These are phyloP conservation scores for Neria commutata DNA, from an alignment of 2,888 invertebrate species.

Conservation along the genomic window DNA sequence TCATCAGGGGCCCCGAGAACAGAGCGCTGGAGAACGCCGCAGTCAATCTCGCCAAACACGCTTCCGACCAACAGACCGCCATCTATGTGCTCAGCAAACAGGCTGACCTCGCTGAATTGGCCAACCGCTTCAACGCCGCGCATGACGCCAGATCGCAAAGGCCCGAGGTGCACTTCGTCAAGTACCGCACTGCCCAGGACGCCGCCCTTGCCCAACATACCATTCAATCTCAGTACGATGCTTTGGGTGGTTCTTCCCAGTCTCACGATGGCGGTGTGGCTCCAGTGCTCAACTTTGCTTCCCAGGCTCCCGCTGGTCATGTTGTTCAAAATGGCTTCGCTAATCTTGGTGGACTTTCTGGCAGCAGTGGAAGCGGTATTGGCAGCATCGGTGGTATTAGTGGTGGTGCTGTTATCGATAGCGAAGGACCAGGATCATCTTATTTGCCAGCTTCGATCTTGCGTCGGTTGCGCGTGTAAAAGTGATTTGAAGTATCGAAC, in stretches of 20 bases:
- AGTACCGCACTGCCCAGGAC: constrained; percentile 45
- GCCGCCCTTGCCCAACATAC: constrained; percentile 41
- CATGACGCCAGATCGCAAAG: constrained; percentile 41
- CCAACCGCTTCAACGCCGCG: constrained; percentile 38
- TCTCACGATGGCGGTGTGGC: constrained; percentile 47
- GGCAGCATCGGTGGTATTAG: no score
- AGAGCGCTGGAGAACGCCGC: constrained; percentile 43
- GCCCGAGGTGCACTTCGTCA: constrained; percentile 47
- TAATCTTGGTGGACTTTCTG: constrained; percentile 37
- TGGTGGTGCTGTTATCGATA: no score
- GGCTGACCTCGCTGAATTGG: constrained; percentile 41
- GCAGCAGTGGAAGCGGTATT: no score
- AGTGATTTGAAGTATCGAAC: no score
- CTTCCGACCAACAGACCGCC: constrained; percentile 43
- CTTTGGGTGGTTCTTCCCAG: constrained; percentile 40
- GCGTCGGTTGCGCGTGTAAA: constrained; percentile 25
- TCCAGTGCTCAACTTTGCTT: constrained; percentile 41
- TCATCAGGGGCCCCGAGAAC: constrained; percentile 50
- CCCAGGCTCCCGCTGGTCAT: constrained; percentile 29
- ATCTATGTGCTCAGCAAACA: constrained; percentile 53
- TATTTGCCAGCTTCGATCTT: constrained; percentile 47
- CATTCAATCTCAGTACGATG: constrained; percentile 41
- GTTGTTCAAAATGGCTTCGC: constrained; percentile 18
- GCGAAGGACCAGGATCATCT: no score
- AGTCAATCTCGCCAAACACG: constrained; percentile 40